Conservation (phyloP, 2,113 vertebrate species). For the Callionymus lyra region DNA sequence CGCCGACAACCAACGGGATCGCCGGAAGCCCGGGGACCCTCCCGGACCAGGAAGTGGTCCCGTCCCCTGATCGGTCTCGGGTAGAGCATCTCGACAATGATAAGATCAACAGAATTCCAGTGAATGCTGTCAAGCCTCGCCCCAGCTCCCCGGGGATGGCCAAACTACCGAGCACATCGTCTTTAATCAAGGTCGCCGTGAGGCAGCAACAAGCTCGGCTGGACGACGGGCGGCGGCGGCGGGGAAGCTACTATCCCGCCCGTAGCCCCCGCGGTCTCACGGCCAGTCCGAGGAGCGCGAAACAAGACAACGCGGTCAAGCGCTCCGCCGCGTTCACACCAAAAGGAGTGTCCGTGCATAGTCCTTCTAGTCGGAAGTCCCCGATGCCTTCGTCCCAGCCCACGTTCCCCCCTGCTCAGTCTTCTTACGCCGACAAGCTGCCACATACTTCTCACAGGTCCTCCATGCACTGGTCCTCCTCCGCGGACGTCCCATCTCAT, state of each 20-base stretch:
- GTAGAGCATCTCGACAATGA: slow-evolving; percentile 81
- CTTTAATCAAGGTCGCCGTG: slow-evolving; percentile 78
- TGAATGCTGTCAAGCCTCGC: slow-evolving; percentile 91
- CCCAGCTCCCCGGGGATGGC: slow-evolving; percentile 86
- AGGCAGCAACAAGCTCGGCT: slow-evolving; percentile 80
- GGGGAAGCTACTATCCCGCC: slow-evolving; percentile 68
- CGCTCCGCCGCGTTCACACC: slow-evolving; percentile 77
- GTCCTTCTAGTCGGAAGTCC: slow-evolving; percentile 71
- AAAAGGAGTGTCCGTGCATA: slow-evolving; percentile 73
- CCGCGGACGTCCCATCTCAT: slow-evolving; percentile 52
- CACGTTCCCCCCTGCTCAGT: slow-evolving; percentile 67
- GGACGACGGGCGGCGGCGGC: slow-evolving; percentile 71
- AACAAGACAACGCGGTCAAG: slow-evolving; percentile 73
- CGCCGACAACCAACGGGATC: slow-evolving; percentile 81
- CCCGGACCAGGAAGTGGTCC: slow-evolving; percentile 69
- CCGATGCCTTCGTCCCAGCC: slow-evolving; percentile 73
- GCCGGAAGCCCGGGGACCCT: slow-evolving; percentile 78
- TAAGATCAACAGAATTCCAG: slow-evolving; percentile 83
- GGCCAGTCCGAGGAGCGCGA: slow-evolving; percentile 75
- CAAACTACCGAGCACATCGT: slow-evolving; percentile 82
- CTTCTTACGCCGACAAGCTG: slow-evolving; percentile 64
- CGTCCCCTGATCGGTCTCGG: slow-evolving; percentile 65
- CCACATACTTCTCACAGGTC: slow-evolving; percentile 64
- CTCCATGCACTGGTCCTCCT: slow-evolving; percentile 70
- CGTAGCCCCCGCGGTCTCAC: slow-evolving; percentile 78